Evolutionary conservation across 2,113 vertebrate genomes (phyloP).

Genomic region (Poicephalus gulielmi): DNA sequence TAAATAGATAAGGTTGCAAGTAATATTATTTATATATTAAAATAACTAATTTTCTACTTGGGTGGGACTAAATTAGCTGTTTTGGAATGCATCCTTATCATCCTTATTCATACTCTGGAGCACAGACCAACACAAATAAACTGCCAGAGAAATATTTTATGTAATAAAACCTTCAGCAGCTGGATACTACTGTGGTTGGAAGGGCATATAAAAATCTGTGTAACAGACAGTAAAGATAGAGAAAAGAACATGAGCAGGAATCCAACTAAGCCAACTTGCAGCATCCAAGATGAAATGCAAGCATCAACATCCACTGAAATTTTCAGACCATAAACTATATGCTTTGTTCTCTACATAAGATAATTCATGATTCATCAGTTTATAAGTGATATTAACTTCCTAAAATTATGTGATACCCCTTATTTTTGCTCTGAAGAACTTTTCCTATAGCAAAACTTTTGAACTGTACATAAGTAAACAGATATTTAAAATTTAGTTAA

Average conservation of each 20-base stretch:
- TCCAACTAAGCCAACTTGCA: background rate
- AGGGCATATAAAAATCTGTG: background rate
- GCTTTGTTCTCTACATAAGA: background rate
- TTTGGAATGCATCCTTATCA: conserved; percentile 24
- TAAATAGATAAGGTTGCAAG: background rate
- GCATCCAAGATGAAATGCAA: background rate
- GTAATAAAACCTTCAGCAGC: background rate
- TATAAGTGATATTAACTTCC: background rate
- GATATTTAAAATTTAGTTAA: background rate
- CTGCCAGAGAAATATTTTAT: background rate
- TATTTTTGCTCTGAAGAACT: background rate
- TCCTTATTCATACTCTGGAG: background rate
- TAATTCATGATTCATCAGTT: background rate
- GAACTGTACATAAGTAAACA: background rate
- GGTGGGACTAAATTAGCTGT: conserved; percentile 31
- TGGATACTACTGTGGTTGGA: conserved; percentile 10
- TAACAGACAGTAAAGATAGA: background rate
- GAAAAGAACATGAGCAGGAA: background rate
- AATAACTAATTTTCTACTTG: conserved; percentile 58
- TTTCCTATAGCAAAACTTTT: background rate
- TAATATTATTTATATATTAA: conserved; percentile 2
- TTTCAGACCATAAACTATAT: background rate
- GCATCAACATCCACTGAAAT: background rate
- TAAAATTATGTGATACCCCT: background rate
- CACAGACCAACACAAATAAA: background rate